phyloP scores from a whole-genome alignment of 2,888 invertebrate species.

The Aphidoletes aphidimyza region DNA sequence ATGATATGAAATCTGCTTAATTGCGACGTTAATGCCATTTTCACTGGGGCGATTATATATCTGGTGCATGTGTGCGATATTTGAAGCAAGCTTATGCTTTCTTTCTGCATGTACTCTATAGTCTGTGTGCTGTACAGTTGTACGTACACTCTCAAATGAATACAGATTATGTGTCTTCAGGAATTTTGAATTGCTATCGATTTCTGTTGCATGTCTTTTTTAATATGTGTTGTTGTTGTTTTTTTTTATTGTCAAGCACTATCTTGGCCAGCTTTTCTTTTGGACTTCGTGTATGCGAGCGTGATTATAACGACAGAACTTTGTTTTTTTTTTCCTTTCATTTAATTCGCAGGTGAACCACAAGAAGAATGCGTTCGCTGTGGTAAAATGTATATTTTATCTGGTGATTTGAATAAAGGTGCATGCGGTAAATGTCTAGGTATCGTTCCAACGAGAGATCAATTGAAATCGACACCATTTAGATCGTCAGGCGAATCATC shows the following conservation, averaged over 20 bases:
- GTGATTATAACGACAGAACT: slow-evolving; percentile 33
- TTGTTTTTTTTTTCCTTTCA: slow-evolving; percentile 45
- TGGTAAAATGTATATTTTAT: slow-evolving; percentile 69
- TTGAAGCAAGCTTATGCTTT: background rate
- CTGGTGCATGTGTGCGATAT: background rate
- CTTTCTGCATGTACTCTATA: too few species aligned
- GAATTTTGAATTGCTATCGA: slow-evolving; percentile 4
- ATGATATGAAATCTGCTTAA: background rate
- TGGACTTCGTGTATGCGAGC: background rate
- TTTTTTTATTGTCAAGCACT: background rate
- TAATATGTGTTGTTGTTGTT: background rate
- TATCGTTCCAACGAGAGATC: slow-evolving; percentile 58
- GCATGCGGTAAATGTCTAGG: slow-evolving; percentile 64
- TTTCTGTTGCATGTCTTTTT: slow-evolving; percentile 26
- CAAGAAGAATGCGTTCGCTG: slow-evolving; percentile 72
- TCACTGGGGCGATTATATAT: background rate
- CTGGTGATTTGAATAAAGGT: slow-evolving; percentile 64
- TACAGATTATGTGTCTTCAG: slow-evolving; percentile 7
- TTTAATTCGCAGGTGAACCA: slow-evolving; percentile 67
- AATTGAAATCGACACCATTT: slow-evolving; percentile 58
- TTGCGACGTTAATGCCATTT: background rate
- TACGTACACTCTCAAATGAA: background rate
- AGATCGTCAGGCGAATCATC: slow-evolving; percentile 62
- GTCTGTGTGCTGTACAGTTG: too few species aligned
- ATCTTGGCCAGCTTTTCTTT: background rate